Conservation (phyloP, 1,140 invertebrate species). For the Diorhabda elongata region DNA sequence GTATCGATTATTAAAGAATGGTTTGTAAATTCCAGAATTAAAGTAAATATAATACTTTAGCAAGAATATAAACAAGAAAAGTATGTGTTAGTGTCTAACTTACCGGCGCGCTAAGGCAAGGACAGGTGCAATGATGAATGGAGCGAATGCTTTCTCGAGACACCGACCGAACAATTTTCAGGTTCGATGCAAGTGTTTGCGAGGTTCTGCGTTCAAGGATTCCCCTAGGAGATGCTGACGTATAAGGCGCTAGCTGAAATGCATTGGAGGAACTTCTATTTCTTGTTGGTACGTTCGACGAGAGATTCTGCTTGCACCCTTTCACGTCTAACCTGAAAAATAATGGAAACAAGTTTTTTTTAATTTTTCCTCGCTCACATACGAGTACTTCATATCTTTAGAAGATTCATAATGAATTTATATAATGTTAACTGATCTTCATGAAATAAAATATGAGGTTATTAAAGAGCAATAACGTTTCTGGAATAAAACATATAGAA, state of each 20-base stretch:
- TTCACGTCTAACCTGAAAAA: conserved; percentile 52
- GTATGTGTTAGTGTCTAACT: conserved; percentile 21
- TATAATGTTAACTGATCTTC: too few relatives aligned
- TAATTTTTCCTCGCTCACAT: too few relatives aligned
- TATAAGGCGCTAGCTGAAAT: conserved; percentile 56
- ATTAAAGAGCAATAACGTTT: too few relatives aligned
- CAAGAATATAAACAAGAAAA: neutral
- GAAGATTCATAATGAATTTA: too few relatives aligned
- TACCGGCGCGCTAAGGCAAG: conserved; percentile 49
- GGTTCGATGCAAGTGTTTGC: conserved; percentile 67
- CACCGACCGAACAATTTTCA: conserved; percentile 69
- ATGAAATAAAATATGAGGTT: too few relatives aligned
- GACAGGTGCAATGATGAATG: conserved; percentile 58
- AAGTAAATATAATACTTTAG: neutral
- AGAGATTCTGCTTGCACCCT: conserved; percentile 50
- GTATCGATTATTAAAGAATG: too few relatives aligned
- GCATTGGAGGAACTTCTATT: conserved; percentile 56
- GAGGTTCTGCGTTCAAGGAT: conserved; percentile 67
- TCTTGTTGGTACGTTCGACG: conserved; percentile 44
- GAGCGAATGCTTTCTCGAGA: conserved; percentile 68
- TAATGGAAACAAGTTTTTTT: neutral
- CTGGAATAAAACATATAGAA: too few relatives aligned
- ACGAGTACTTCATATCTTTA: too few relatives aligned
- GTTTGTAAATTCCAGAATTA: too few relatives aligned
- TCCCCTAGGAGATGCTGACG: conserved; percentile 46